phyloP scores from a whole-genome alignment of 92 coral and sea anemone species.

The Siderastrea radians region DNA sequence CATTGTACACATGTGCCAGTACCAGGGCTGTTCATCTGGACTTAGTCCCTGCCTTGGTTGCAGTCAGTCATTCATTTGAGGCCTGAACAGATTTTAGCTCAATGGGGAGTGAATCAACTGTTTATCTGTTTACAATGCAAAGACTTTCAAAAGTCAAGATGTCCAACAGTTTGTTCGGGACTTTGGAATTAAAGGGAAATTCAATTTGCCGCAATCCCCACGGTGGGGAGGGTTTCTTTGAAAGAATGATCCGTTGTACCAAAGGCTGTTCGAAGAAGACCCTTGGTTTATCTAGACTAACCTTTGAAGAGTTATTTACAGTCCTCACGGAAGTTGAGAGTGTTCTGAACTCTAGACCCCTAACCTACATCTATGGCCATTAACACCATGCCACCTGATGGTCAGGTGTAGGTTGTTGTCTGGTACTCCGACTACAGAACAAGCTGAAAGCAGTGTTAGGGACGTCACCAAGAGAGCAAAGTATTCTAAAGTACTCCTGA shows the following conservation, averaged over 20 bases:
- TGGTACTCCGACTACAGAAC: background rate
- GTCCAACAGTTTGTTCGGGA: constrained; percentile 7
- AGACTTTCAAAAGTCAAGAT: constrained; percentile 32
- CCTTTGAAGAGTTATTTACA: constrained; percentile 51
- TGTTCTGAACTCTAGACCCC: constrained; percentile 26
- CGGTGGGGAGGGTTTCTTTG: constrained; percentile 59
- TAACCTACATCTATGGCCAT: constrained; percentile 5
- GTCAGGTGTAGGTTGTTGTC: background rate
- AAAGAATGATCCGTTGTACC: constrained; percentile 45
- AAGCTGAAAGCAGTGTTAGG: background rate
- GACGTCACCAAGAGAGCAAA: constrained; percentile 5
- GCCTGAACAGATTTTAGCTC: constrained; percentile 56
- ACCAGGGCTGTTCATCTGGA: constrained; percentile 31
- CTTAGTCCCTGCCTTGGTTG: constrained; percentile 39
- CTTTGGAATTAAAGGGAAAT: constrained; percentile 40
- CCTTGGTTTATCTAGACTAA: constrained; percentile 33
- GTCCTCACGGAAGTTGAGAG: constrained; percentile 28
- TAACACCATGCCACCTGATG: constrained; percentile 27
- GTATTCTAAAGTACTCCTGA: background rate
- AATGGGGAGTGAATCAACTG: constrained; percentile 39
- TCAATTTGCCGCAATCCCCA: constrained; percentile 46
- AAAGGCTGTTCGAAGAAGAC: constrained; percentile 43
- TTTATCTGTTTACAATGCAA: constrained; percentile 44
- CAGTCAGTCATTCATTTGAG: constrained; percentile 28
- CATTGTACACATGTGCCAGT: constrained; percentile 53